phyloP scores from a whole-genome alignment of 1,140 invertebrate species.

The Pantala flavescens region DNA sequence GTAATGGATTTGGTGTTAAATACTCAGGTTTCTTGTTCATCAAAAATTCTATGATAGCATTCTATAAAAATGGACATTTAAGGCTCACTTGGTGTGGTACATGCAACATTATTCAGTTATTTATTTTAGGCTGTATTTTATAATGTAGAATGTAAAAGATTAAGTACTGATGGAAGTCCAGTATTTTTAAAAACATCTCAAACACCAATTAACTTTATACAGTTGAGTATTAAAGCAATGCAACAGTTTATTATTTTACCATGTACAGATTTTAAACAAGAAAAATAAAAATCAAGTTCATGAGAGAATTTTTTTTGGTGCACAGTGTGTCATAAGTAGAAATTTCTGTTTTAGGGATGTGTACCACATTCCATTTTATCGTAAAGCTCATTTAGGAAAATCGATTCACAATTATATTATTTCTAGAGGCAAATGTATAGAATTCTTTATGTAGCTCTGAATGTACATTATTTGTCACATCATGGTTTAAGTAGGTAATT shows the following conservation, averaged over 20 bases:
- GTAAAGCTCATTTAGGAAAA: no score
- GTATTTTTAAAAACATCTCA: not conserved
- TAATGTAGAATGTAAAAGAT: not conserved
- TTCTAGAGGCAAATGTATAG: no score
- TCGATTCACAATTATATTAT: no score
- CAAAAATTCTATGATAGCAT: not conserved
- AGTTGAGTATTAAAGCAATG: not conserved
- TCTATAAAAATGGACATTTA: not conserved
- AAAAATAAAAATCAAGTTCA: slow-evolving; percentile 1
- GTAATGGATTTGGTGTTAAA: not conserved
- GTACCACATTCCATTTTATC: not conserved
- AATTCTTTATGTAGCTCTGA: no score
- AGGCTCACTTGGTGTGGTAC: not conserved
- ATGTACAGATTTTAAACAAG: slow-evolving; percentile 8
- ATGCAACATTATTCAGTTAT: not conserved
- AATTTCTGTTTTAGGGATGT: not conserved
- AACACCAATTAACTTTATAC: slow-evolving; percentile 7
- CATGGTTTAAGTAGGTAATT: no score
- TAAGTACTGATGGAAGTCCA: slow-evolving; percentile 1
- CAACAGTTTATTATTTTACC: slow-evolving; percentile 10
- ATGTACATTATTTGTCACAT: no score
- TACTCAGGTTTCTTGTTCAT: not conserved
- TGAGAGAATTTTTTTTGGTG: not conserved
- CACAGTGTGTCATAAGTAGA: not conserved
- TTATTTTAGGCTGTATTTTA: not conserved